phyloP scores from a whole-genome alignment of 2,888 invertebrate species.

The Dasysyrphus albostriatus region DNA sequence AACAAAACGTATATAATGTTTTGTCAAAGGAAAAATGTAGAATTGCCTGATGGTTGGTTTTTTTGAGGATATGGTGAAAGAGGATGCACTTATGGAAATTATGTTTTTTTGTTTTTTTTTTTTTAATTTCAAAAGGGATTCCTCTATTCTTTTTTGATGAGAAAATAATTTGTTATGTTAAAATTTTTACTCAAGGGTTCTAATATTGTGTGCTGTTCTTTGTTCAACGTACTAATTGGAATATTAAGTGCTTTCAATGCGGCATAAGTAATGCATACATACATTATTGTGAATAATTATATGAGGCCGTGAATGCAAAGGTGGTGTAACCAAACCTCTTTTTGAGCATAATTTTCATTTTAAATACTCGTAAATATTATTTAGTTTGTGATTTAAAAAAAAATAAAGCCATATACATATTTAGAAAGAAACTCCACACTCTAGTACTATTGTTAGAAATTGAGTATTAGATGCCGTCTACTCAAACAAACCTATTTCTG shows the following conservation, averaged over 20 bases:
- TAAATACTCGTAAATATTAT: too few relatives aligned
- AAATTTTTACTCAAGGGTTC: background rate
- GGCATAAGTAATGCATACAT: too few relatives aligned
- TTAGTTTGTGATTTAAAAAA: too few relatives aligned
- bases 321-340: too few relatives aligned
- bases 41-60: background rate
- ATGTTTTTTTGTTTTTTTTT: slow-evolving; percentile 3
- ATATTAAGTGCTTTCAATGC: background rate
- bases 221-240: background rate
- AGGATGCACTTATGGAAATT: slow-evolving; percentile 23
- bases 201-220: background rate
- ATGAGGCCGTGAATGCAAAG: too few relatives aligned
- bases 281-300: too few relatives aligned
- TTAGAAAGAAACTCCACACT: too few relatives aligned
- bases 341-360: too few relatives aligned
- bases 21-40: slow-evolving; percentile 5
- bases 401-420: too few relatives aligned
- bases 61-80: background rate
- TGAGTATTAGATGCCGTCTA: too few relatives aligned
- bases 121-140: slow-evolving; percentile 3
- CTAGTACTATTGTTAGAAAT: too few relatives aligned
- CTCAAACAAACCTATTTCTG: too few relatives aligned
- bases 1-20: slow-evolving; percentile 26
- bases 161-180: background rate
- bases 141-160: background rate